phyloP scores from a whole-genome alignment of 1,140 invertebrate species.

The Drosophila elegans region DNA sequence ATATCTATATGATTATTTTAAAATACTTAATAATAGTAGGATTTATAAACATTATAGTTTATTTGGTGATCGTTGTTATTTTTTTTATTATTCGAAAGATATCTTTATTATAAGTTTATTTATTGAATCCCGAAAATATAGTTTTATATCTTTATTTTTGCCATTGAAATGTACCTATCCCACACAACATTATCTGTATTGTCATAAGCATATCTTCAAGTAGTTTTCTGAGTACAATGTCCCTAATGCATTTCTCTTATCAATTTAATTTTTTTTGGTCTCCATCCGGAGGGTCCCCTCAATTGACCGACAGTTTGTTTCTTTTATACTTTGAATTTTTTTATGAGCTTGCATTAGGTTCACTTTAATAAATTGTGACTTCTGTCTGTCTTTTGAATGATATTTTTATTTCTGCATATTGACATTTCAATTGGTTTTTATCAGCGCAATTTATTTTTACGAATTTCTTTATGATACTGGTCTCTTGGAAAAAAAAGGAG shows the following conservation, averaged over 20 bases:
- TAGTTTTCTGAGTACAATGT: neutral
- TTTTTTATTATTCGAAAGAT: too few relatives aligned
- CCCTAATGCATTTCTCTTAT: conserved; percentile 16
- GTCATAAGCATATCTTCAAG: neutral
- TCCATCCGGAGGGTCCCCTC: neutral
- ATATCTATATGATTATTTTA: too few relatives aligned
- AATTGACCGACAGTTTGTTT: conserved; percentile 33
- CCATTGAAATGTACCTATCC: too few relatives aligned
- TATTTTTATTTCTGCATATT: conserved; percentile 35
- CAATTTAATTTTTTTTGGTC: conserved; percentile 4
- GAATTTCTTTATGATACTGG: conserved; percentile 11
- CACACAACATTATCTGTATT: neutral
- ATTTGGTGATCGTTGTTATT: too few relatives aligned
- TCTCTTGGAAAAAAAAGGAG: neutral
- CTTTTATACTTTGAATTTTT: conserved; percentile 8
- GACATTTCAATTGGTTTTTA: conserved; percentile 61
- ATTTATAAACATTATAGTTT: too few relatives aligned
- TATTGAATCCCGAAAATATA: too few relatives aligned
- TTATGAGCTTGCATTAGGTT: conserved; percentile 41
- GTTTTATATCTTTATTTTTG: too few relatives aligned
- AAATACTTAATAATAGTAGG: too few relatives aligned
- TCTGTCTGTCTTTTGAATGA: conserved; percentile 13
- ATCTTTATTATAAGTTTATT: too few relatives aligned
- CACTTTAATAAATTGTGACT: conserved; percentile 33
- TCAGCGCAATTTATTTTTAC: conserved; percentile 50